Evolutionary conservation across 2,888 invertebrate species (phyloP), one percentile per base, ranked within the genome.

Genomic region (Leucophenga montana): DNA sequence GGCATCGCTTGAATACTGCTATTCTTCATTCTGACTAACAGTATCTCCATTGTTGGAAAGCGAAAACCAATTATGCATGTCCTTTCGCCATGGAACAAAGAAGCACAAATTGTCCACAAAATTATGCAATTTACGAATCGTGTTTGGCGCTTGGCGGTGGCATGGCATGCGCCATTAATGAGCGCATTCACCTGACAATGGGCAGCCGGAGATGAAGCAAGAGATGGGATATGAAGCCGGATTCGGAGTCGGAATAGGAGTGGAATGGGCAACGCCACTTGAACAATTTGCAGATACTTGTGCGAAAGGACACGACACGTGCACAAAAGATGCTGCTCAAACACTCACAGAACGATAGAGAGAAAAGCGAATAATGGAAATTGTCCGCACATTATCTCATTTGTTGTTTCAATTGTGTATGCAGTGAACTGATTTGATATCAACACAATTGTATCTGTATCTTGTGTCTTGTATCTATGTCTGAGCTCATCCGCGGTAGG

Each of bases 371-470:
- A 64, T 64, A 64, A 64, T 64, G 62, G 62, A 81, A 81, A 80
- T 83, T 83, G 62, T 64, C 48, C 20, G 62, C 70, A 75, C 78
- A 81, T 83, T 80, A 81, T 82, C 83, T 81, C 77, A 83, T 83
- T 81, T 81, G 83, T 81, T 78, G 22, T 64, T 18, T 13, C 62
- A 39, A 64, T 72, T 81, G 83, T 18, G 18, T 64, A 13, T 22
- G 71, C 66, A 62, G 56, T 65, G 56, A 69, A 14, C 48, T 64
- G 62, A 64, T 64, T 64, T 64, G 62, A 46, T 64, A 46, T 46
- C 62, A 44, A 57, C 57, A 33, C 56, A 20, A 68, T 56, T 62
- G 70, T 69, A 72, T 64, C 46, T 48, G 75, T 70, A 61, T 56
- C 59, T 46, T 79, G 78, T 76, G 73, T 77, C 72, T 77, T 66